Percentiles rank a stretch among this genome's conserved stretches.
phyloP scores from a whole-genome alignment of 1,140 invertebrate species.

The Geopemphigus sp. region DNA sequence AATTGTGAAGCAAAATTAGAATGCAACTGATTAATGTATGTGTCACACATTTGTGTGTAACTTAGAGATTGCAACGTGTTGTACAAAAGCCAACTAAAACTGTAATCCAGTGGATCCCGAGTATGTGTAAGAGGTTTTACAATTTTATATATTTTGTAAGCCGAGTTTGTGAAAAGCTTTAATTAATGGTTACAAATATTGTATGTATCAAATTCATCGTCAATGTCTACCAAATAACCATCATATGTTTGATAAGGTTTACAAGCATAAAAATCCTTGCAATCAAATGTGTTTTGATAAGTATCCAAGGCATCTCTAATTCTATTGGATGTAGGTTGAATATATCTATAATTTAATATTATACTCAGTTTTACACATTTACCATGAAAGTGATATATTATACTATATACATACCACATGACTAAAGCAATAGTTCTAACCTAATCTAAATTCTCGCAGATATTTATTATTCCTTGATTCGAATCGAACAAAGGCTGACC shows the following conservation, averaged over 20 bases:
- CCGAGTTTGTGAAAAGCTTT: conserved; percentile 67
- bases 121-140: no score
- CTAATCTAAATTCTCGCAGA: conserved; percentile 73
- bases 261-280: conserved; percentile 11
- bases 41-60: conserved; percentile 67
- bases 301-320: conserved; percentile 67
- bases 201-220: no score
- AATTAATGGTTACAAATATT: conserved; percentile 84
- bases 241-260: conserved; percentile 2
- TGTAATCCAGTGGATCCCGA: conserved; percentile 75
- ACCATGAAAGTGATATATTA: background rate
- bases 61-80: conserved; percentile 70
- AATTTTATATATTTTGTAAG: conserved; percentile 66
- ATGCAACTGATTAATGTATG: conserved; percentile 63
- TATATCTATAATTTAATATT: conserved; percentile 59
- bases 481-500: no score
- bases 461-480: no score
- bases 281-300: conserved; percentile 62
- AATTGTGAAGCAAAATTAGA: conserved; percentile 78
- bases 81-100: conserved; percentile 69
- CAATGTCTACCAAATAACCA: background rate
- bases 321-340: conserved; percentile 64
- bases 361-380: background rate
- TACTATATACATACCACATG: conserved; percentile 69
- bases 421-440: conserved; percentile 71